These are phyloP conservation scores for Aptenodytes patagonicus DNA, from an alignment of 2,113 vertebrate genomes.

Conservation along the genomic window DNA sequence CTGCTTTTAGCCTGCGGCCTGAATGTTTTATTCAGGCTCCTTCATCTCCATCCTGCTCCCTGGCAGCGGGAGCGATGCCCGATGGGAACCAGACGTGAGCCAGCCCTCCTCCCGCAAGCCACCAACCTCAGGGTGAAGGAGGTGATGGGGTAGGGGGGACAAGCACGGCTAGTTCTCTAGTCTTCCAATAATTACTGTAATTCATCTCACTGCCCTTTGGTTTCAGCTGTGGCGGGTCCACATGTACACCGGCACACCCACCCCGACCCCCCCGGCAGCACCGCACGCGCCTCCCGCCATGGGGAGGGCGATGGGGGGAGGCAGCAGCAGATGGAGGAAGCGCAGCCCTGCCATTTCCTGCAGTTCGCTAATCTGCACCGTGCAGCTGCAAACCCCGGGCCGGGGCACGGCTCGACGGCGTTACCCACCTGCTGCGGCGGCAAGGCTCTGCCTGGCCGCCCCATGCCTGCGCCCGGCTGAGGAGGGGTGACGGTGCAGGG, in stretches of 20 bases:
- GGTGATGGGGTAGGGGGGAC: rapidly evolving
- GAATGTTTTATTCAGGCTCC: not conserved
- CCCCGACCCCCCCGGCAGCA: not conserved
- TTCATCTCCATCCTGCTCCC: not conserved
- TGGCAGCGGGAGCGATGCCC: not conserved
- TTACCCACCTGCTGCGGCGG: rapidly evolving
- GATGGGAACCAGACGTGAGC: not conserved
- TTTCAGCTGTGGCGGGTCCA: rapidly evolving
- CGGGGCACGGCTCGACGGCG: rapidly evolving
- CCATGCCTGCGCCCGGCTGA: not conserved
- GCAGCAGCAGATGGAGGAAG: not conserved
- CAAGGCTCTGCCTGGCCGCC: not conserved
- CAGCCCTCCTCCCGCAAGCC: not conserved
- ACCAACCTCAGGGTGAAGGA: not conserved
- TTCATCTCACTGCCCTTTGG: not conserved
- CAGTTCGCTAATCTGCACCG: not conserved
- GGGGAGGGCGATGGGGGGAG: not conserved
- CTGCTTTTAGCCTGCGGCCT: not conserved
- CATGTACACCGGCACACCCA: rapidly evolving
- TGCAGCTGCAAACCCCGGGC: not conserved
- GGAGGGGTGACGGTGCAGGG: not conserved
- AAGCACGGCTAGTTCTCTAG: rapidly evolving
- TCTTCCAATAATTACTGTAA: not conserved
- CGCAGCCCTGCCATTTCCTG: not conserved
- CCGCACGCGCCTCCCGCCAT: rapidly evolving